Conservation (phyloP, 2,797 vertebrate genomes). For the Labeo calbasu region DNA sequence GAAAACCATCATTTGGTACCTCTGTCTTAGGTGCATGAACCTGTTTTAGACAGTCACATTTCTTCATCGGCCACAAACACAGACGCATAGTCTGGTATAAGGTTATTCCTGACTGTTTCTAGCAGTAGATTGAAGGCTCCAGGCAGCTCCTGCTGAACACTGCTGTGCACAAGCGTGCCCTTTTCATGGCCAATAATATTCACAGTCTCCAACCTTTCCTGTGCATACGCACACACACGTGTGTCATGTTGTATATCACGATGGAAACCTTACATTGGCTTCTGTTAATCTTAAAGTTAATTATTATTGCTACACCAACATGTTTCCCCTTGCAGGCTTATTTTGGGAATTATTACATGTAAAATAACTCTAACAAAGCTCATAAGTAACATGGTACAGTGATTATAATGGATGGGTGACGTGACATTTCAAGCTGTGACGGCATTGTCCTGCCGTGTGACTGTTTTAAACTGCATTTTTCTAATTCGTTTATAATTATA, state of each 20-base stretch:
- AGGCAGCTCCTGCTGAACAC: slow-evolving; percentile 73
- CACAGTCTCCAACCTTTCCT: slow-evolving; percentile 67
- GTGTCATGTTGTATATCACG: not conserved
- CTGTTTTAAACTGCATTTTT: not conserved
- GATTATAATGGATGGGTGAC: not conserved
- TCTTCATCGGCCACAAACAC: slow-evolving; percentile 33
- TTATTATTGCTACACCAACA: not conserved
- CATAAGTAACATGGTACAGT: not conserved
- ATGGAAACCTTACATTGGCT: slow-evolving; percentile 6
- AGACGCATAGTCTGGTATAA: slow-evolving; percentile 64
- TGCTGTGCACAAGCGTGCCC: slow-evolving; percentile 73
- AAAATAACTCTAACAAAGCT: not conserved
- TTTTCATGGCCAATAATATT: slow-evolving; percentile 76
- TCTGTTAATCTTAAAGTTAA: not conserved
- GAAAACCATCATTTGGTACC: not conserved
- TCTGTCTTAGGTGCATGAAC: not conserved
- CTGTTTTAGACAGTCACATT: slow-evolving; percentile 17
- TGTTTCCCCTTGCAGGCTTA: not conserved
- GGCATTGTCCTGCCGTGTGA: not conserved
- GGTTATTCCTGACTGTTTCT: slow-evolving; percentile 75
- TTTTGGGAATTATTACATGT: not conserved
- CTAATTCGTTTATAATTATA: not conserved
- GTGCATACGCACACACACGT: slow-evolving; percentile 38
- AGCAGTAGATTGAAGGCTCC: slow-evolving; percentile 66
- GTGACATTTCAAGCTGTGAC: slow-evolving; percentile 5